Conservation (phyloP, 2,797 vertebrate genomes). For the Orientallactaga sibirica region DNA sequence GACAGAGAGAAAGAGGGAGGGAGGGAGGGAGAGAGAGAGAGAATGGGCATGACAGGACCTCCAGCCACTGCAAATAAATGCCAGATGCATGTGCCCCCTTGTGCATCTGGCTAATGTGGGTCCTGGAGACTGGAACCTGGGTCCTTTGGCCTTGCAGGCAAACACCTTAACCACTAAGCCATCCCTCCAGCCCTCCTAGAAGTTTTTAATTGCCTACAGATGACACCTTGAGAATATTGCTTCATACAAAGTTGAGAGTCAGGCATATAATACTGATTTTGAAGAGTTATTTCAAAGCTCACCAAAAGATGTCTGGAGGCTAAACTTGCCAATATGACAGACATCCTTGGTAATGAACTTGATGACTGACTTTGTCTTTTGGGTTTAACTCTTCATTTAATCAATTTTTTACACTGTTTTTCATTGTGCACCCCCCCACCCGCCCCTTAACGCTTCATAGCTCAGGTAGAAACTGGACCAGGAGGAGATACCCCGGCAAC, state of each 20-base stretch:
- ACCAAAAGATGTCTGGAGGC: neutral
- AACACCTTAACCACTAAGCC: too few relatives aligned
- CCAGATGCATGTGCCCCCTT: too few relatives aligned
- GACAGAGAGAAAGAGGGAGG: too few relatives aligned
- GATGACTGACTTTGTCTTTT: neutral
- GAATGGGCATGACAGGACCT: too few relatives aligned
- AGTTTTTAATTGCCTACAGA: neutral
- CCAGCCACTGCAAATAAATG: too few relatives aligned
- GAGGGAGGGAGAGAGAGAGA: too few relatives aligned
- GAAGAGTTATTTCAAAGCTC: neutral
- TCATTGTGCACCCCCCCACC: neutral
- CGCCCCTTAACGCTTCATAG: neutral
- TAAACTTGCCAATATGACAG: neutral
- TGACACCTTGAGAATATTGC: neutral
- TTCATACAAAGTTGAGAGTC: neutral
- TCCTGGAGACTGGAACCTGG: too few relatives aligned
- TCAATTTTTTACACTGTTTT: neutral
- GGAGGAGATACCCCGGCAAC: neutral
- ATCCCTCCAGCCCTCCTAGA: neutral
- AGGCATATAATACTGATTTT: neutral
- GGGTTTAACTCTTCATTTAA: neutral
- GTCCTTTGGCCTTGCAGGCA: too few relatives aligned
- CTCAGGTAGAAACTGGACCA: neutral
- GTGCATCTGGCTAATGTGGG: too few relatives aligned
- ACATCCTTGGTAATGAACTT: neutral